These are phyloP conservation scores for Platyscapa corneri DNA, from an alignment of 1,140 invertebrate genomes.

Conservation along the genomic window DNA sequence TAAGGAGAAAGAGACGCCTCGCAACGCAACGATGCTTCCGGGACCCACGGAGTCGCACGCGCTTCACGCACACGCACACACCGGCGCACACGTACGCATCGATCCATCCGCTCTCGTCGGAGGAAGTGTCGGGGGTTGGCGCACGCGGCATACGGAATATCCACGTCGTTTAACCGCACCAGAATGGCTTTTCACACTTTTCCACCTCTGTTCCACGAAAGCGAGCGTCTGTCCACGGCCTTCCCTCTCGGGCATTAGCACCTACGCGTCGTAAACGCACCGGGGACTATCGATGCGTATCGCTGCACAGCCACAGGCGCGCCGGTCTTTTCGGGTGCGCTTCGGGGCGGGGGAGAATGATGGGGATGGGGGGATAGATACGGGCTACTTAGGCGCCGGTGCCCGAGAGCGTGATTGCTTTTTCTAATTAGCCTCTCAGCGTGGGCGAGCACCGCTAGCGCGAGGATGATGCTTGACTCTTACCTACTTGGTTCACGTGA, in stretches of 20 bases:
- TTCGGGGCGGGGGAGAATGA: neutral
- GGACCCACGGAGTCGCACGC: neutral
- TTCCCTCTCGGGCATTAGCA: neutral
- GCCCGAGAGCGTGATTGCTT: constrained; percentile 35
- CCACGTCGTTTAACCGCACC: neutral
- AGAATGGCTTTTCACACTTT: constrained; percentile 31
- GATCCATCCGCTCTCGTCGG: too few species aligned
- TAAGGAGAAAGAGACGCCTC: neutral
- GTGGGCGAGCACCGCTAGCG: neutral
- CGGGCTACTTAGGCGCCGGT: neutral
- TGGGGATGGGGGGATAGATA: neutral
- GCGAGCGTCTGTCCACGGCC: too few species aligned
- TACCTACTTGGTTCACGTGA: constrained; percentile 40
- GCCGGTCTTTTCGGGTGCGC: neutral
- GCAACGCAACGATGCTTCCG: constrained; percentile 4
- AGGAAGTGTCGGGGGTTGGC: neutral
- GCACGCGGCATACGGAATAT: neutral
- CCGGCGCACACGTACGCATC: neutral
- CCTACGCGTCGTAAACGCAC: constrained; percentile 5
- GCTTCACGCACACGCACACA: too few species aligned
- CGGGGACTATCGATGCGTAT: constrained; percentile 11
- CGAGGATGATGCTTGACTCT: constrained; percentile 21
- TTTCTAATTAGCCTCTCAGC: constrained; percentile 35
- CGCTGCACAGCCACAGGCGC: neutral
- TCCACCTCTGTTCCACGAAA: neutral